These are phyloP conservation scores for Thecocarcelia acutangulata DNA, from an alignment of 2,888 invertebrate genomes.

Conservation along the genomic window DNA sequence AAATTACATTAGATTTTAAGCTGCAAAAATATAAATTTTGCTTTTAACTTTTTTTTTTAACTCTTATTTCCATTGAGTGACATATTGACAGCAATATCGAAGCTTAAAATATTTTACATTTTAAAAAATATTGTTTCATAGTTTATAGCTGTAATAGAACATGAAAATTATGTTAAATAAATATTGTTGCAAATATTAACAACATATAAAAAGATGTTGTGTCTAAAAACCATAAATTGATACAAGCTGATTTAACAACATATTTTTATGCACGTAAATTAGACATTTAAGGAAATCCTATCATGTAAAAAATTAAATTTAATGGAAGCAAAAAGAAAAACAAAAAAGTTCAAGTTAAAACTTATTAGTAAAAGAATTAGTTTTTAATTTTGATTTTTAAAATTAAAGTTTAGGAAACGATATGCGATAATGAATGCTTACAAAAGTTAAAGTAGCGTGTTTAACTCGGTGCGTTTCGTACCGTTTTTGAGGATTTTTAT, in stretches of 20 bases:
- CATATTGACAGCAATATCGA: constrained; percentile 50
- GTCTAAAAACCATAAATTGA: constrained; percentile 40
- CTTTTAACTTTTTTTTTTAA: too few relatives aligned
- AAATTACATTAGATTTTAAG: too few relatives aligned
- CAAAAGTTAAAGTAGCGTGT: too few relatives aligned
- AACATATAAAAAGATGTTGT: constrained; percentile 28
- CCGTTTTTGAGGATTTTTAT: too few relatives aligned
- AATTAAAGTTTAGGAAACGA: too few relatives aligned
- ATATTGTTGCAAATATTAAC: background rate
- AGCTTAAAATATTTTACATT: constrained; percentile 20
- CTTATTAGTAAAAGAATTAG: too few relatives aligned
- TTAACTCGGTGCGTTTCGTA: too few relatives aligned
- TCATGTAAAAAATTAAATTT: constrained; percentile 13
- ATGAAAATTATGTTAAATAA: constrained; percentile 32
- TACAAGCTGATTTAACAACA: constrained; percentile 51
- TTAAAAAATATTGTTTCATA: background rate
- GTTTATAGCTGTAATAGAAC: constrained; percentile 1
- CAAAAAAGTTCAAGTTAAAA: too few relatives aligned
- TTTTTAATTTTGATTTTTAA: too few relatives aligned
- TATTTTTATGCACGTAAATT: constrained; percentile 44
- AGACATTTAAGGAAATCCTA: constrained; percentile 18
- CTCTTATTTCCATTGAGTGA: constrained; percentile 44
- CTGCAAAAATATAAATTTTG: too few relatives aligned
- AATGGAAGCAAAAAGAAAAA: background rate
- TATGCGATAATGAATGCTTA: too few relatives aligned